Base-by-base conservation (phyloP, 92 coral and sea anemone species). In the Phenganax marumi region DNA sequence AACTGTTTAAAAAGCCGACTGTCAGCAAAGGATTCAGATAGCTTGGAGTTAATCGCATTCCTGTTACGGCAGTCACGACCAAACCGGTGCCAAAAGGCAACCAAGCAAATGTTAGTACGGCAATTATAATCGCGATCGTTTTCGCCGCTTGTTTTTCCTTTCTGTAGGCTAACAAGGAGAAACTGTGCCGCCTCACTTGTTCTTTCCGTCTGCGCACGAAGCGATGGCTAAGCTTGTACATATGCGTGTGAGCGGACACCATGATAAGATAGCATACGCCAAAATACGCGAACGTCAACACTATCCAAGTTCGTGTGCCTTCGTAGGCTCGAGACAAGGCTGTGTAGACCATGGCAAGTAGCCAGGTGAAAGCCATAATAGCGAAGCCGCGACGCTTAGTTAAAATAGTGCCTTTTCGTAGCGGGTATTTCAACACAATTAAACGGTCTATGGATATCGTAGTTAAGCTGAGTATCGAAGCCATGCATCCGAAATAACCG, bases 91-190 rank as follows among this genome's bases (percentile, higher is more conserved):
- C 90, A 73, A 57, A 81, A 2, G 99, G 99, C 10, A 92, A 61
- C 99, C 99, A 96, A 51, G 97, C 88, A 0, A 96, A 86, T 3
- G 91, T 90, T 26, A 96, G 91, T 33, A 82, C 93, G 11, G 97
- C 93, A 3, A 96, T 87, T 6, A 92, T 97, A 48, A 96, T 62
- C 10, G 97, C 93, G 13, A 96, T 86, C 21, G 96, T 92, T 70
- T 96, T 96, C 10, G 99, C 93, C 18, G 97, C 99, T 73, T 96
- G 90, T 58, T 90, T 89, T 63, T 96, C 99, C 46, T 92, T 78
- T 16, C 33, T 78, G 83, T 78, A 78, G 50, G 83, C 53, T 19
- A 78, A 1, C 33, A 49, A 11, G 10, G 83, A 60, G 52, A 78
- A 78, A 78, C 83, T 78, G 26, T 78, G 25, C 1, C 83, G 50